Percentiles rank a stretch among this genome's conserved stretches.
These are phyloP conservation scores for Andrena cerasifolii DNA, from an alignment of 1,140 invertebrate genomes.

Conservation along the genomic window DNA sequence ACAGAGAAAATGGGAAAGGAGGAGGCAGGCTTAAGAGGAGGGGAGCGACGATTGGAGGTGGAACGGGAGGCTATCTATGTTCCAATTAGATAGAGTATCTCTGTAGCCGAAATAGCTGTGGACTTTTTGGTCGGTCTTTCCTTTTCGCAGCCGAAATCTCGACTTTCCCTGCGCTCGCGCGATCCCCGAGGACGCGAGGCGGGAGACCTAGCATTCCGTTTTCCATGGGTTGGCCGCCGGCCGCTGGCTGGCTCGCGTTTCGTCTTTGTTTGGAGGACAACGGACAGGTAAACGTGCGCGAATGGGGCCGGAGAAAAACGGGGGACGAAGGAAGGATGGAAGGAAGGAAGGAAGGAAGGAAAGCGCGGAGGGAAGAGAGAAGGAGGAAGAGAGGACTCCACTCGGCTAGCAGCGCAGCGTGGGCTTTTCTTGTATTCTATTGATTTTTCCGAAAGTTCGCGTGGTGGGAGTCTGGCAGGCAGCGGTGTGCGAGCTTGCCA, in stretches of 20 bases:
- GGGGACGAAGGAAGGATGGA: conserved; percentile 18
- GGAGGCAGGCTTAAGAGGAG: too few relatives aligned
- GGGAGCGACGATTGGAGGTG: too few relatives aligned
- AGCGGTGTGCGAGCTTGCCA: conserved; percentile 73
- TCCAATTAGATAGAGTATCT: too few relatives aligned
- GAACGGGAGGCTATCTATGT: too few relatives aligned
- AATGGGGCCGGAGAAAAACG: conserved; percentile 29
- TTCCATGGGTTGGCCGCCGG: conserved; percentile 9
- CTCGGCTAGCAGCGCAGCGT: conserved; percentile 74
- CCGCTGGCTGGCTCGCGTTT: background rate
- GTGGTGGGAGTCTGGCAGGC: conserved; percentile 74
- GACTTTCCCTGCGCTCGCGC: background rate
- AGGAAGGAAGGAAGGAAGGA: background rate
- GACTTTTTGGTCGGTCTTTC: background rate
- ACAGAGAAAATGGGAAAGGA: too few relatives aligned
- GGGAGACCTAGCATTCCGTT: too few relatives aligned
- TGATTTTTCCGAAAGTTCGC: conserved; percentile 81
- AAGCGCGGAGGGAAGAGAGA: conserved; percentile 19
- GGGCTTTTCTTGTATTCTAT: conserved; percentile 83
- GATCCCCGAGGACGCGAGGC: background rate
- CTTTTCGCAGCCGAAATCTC: background rate
- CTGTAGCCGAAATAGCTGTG: background rate
- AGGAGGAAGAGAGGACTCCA: conserved; percentile 61
- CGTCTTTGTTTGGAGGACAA: conserved; percentile 23
- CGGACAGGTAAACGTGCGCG: conserved; percentile 27